Conservation (phyloP, 1,140 invertebrate genomes). For the Phymastichus coffea region DNA sequence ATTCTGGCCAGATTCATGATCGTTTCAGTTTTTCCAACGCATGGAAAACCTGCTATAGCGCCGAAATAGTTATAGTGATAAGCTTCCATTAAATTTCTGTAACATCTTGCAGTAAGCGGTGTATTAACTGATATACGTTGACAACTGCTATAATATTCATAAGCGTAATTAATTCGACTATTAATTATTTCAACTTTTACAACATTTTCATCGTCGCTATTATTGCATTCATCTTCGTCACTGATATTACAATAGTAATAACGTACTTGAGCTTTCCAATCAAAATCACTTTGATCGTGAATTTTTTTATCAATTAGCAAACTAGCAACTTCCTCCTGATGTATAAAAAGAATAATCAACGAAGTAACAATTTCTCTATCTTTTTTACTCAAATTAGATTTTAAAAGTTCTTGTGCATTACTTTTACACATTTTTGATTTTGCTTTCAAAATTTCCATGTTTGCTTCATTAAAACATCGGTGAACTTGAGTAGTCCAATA, state of each 20-base stretch:
- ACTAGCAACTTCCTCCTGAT: conserved; percentile 63
- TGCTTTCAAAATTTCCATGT: not conserved
- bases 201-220: conserved; percentile 69
- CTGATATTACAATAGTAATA: conserved; percentile 72
- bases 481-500: conserved; percentile 66
- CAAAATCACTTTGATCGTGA: conserved; percentile 69
- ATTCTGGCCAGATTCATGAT: conserved; percentile 68
- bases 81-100: conserved; percentile 86
- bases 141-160: conserved; percentile 81
- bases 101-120: conserved; percentile 87
- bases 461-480: conserved; percentile 37
- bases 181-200: conserved; percentile 73
- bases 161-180: conserved; percentile 75
- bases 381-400: conserved; percentile 58
- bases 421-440: not conserved
- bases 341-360: conserved; percentile 63
- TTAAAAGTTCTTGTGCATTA: conserved; percentile 36
- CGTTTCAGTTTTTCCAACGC: conserved; percentile 72
- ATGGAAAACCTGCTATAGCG: conserved; percentile 64
- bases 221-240: not conserved
- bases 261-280: conserved; percentile 85
- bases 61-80: conserved; percentile 64
- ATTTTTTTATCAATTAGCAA: conserved; percentile 58
- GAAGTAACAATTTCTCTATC: conserved; percentile 58
- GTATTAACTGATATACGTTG: conserved; percentile 82